A percentile compares a stretch with the other conserved stretches of the same genome.
Conservation (phyloP, 1,140 invertebrate genomes). For the Conus ventricosus region DNA sequence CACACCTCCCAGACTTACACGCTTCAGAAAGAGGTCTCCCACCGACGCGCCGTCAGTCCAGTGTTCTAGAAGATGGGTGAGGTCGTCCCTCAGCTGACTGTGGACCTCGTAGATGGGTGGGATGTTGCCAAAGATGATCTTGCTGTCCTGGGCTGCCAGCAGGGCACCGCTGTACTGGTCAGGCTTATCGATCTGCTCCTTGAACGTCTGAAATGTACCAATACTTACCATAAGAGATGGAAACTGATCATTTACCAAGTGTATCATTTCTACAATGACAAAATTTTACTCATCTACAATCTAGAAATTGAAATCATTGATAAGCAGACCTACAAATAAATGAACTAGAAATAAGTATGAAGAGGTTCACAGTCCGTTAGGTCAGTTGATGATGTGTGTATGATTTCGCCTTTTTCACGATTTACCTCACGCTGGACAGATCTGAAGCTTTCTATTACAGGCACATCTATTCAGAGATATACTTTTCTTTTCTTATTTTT, state of each 20-base stretch:
- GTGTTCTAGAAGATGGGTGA: slow-evolving; percentile 80
- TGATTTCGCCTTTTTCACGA: too few relatives aligned
- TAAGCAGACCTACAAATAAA: too few relatives aligned
- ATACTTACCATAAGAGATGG: background rate
- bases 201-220: slow-evolving; percentile 85
- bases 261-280: background rate
- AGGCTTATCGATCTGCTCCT: slow-evolving; percentile 91
- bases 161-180: slow-evolving; percentile 85
- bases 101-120: slow-evolving; percentile 95
- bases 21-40: slow-evolving; percentile 89
- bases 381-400: too few relatives aligned
- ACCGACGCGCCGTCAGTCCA: slow-evolving; percentile 90
- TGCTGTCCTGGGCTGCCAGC: slow-evolving; percentile 92
- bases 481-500: too few relatives aligned
- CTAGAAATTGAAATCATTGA: background rate
- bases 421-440: too few relatives aligned
- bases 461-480: too few relatives aligned
- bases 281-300: background rate
- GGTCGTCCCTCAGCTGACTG: slow-evolving; percentile 87
- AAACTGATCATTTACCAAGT: background rate
- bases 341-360: too few relatives aligned
- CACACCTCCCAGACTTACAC: background rate
- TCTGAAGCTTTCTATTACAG: too few relatives aligned
- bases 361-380: too few relatives aligned
- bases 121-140: slow-evolving; percentile 97